Conservation (phyloP, 2,797 vertebrate species). For the Lagorchestes hirsutus region DNA sequence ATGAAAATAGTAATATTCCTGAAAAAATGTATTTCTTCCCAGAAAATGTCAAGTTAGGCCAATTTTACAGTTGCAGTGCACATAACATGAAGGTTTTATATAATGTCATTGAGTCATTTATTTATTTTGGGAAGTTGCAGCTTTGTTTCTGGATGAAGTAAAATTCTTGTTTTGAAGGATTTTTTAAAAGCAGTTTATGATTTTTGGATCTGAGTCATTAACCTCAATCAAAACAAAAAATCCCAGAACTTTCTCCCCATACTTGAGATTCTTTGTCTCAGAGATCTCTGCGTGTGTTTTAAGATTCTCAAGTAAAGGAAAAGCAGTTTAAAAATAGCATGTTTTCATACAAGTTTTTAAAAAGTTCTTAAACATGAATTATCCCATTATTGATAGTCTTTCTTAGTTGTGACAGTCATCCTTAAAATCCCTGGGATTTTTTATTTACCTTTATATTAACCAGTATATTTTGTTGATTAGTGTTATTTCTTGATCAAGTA, state of each 20-base stretch:
- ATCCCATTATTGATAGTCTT: neutral
- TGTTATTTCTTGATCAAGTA: neutral
- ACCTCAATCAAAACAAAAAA: constrained; percentile 3
- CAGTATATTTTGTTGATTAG: neutral
- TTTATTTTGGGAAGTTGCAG: too few relatives aligned
- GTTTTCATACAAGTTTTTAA: neutral
- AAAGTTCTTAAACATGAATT: neutral
- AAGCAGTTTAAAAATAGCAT: neutral
- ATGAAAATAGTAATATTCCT: constrained; percentile 27
- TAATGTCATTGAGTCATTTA: constrained; percentile 17
- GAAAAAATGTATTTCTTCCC: constrained; percentile 21
- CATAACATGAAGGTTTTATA: constrained; percentile 23
- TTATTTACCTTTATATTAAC: neutral
- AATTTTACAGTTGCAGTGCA: neutral
- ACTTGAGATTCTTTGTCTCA: constrained; percentile 12
- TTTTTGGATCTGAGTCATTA: constrained; percentile 36
- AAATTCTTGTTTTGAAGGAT: constrained; percentile 16
- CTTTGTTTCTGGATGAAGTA: neutral
- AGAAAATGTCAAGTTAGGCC: constrained; percentile 17
- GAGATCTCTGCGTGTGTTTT: neutral
- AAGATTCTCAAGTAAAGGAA: constrained; percentile 29
- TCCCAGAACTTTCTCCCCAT: neutral
- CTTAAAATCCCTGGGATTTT: neutral
- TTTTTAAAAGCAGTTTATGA: constrained; percentile 29
- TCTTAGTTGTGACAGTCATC: too few relatives aligned